Evolutionary conservation across 2,113 vertebrate species (phyloP).

Genomic region (Colaptes auratus): DNA sequence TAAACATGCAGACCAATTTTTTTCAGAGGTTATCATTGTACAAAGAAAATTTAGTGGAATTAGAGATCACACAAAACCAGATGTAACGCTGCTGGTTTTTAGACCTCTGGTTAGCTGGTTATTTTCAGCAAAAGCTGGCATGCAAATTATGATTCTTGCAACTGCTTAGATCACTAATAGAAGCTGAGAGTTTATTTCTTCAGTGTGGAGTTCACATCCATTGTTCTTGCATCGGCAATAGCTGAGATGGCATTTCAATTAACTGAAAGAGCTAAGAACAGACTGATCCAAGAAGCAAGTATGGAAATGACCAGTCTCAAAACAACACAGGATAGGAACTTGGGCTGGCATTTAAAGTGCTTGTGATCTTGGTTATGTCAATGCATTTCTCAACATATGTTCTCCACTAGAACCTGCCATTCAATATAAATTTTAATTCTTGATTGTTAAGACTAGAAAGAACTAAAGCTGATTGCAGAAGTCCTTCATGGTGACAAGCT

Average conservation of each 20-base stretch:
- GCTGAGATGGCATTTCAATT: not conserved
- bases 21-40: not conserved
- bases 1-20: not conserved
- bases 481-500: not conserved
- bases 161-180: not conserved
- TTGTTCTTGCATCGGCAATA: not conserved
- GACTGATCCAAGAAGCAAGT: not conserved
- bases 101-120: not conserved
- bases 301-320: not conserved
- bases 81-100: not conserved
- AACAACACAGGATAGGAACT: not conserved
- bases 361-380: not conserved
- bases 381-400: not conserved
- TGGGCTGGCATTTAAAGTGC: not conserved
- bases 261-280: not conserved
- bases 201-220: not conserved
- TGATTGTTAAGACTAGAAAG: not conserved
- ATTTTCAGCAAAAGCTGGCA: not conserved
- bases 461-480: not conserved
- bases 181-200: not conserved
- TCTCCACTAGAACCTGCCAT: not conserved
- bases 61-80: not conserved
- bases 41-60: not conserved
- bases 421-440: not conserved
- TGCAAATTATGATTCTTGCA: not conserved